Evolutionary conservation across 2,888 invertebrate species (phyloP).

Genomic region (Mythimna loreyi): DNA sequence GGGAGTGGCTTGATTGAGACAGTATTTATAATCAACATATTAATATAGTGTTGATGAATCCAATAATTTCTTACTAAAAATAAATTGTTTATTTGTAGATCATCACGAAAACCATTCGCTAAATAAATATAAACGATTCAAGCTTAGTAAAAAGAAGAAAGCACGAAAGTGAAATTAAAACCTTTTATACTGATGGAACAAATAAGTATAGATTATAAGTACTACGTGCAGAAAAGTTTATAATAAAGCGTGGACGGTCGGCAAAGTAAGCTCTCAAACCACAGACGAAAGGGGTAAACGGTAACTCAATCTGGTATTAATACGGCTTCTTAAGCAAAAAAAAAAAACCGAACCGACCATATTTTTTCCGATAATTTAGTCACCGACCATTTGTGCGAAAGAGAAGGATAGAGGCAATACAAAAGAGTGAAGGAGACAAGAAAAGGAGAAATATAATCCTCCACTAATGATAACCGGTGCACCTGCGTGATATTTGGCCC

Average conservation of each 20-base stretch:
- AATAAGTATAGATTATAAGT: conserved; percentile 1
- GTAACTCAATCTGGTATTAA: conserved; percentile 70
- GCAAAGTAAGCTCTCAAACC: conserved; percentile 60
- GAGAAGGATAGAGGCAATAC: conserved; percentile 50
- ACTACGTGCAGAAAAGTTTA: conserved; percentile 14
- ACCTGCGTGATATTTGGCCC: conserved; percentile 81
- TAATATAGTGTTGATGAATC: not conserved
- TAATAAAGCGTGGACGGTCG: conserved; percentile 37
- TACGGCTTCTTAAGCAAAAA: conserved; percentile 72
- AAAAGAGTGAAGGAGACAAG: conserved; percentile 67
- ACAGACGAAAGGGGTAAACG: conserved; percentile 65
- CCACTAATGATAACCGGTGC: conserved; percentile 84
- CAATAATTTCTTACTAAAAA: not conserved
- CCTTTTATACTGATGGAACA: conserved; percentile 1
- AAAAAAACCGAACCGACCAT: conserved; percentile 59
- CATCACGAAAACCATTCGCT: not conserved
- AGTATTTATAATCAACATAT: not conserved
- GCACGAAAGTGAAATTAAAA: not conserved
- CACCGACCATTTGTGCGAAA: conserved; percentile 61
- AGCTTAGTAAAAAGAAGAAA: not conserved
- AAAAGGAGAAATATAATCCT: conserved; percentile 79
- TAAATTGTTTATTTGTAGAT: not conserved
- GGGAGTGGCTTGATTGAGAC: conserved; percentile 17
- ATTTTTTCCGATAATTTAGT: conserved; percentile 67
- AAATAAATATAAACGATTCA: not conserved